Conservation (phyloP, 1,140 invertebrate species). For the Drosophila melanica region DNA sequence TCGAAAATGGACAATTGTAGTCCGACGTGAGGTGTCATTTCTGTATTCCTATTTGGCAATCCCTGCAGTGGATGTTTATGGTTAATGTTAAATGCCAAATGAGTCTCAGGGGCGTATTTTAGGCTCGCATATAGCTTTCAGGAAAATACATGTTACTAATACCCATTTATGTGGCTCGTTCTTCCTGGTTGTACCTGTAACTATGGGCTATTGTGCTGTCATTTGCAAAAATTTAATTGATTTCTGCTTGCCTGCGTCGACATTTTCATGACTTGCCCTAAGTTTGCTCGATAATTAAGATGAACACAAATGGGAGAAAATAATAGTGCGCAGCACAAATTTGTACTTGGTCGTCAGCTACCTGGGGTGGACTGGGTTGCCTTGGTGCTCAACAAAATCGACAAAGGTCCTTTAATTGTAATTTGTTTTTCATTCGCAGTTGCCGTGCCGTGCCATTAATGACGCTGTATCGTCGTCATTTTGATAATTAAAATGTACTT, state of each 20-base stretch:
- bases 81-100: constrained; percentile 50
- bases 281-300: constrained; percentile 56
- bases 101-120: constrained; percentile 67
- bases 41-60: not conserved
- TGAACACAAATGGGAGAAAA: constrained; percentile 29
- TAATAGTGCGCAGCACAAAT: constrained; percentile 22
- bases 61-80: not conserved
- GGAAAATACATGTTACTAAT: constrained; percentile 17
- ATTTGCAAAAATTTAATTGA: constrained; percentile 69
- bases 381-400: constrained; percentile 18
- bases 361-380: not conserved
- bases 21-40: not conserved
- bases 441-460: constrained; percentile 16
- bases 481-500: constrained; percentile 18
- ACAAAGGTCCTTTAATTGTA: constrained; percentile 42
- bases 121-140: constrained; percentile 13
- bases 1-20: constrained; percentile 12
- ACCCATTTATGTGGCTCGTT: constrained; percentile 10
- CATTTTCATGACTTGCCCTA: constrained; percentile 25
- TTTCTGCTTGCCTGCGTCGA: constrained; percentile 36
- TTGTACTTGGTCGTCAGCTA: constrained; percentile 4
- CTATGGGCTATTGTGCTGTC: constrained; percentile 31
- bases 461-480: constrained; percentile 4
- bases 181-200: constrained; percentile 39
- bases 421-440: constrained; percentile 30